Percentiles rank a stretch among this genome's conserved stretches.
Evolutionary conservation across 2,888 invertebrate species (phyloP).

Genomic region (Fragum fragum): DNA sequence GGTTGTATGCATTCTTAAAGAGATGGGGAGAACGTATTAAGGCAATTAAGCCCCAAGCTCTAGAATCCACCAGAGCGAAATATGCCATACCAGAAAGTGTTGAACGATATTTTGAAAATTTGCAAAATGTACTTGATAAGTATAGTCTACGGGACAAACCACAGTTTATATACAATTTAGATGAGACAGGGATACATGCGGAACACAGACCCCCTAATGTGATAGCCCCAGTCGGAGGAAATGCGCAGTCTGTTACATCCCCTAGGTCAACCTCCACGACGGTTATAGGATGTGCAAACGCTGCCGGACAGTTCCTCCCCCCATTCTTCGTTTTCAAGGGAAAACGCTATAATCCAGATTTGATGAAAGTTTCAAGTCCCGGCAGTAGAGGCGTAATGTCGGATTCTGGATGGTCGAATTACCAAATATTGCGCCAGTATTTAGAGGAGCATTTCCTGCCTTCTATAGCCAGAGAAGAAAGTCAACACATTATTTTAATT

Average conservation of each 20-base stretch:
- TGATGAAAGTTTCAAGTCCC: constrained; percentile 17
- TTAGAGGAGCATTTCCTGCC: constrained; percentile 40
- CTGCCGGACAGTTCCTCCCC: constrained; percentile 31
- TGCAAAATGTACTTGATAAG: constrained; percentile 32
- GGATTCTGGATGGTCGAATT: constrained; percentile 41
- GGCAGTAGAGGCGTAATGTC: constrained; percentile 33
- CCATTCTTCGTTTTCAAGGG: not conserved
- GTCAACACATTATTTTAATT: constrained; percentile 23
- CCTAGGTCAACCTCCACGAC: not conserved
- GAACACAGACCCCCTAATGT: constrained; percentile 31
- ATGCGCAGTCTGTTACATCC: not conserved
- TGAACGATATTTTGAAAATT: constrained; percentile 19
- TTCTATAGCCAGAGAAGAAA: not conserved
- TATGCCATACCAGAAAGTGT: not conserved
- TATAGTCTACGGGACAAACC: constrained; percentile 26
- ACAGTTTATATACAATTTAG: constrained; percentile 37
- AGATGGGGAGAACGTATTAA: constrained; percentile 3
- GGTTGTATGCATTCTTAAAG: constrained; percentile 33
- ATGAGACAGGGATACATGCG: constrained; percentile 40
- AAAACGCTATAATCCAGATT: constrained; percentile 14
- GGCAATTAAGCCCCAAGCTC: not conserved
- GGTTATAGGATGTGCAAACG: constrained; percentile 18
- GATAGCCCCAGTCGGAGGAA: not conserved
- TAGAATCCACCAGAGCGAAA: constrained; percentile 12
- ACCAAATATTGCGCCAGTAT: constrained; percentile 17